Evolutionary conservation across 53 echinoderm and acorn worm genomes (phyloP), one percentile per base, ranked within the genome.

Genomic region (Pentamera pediparva): DNA sequence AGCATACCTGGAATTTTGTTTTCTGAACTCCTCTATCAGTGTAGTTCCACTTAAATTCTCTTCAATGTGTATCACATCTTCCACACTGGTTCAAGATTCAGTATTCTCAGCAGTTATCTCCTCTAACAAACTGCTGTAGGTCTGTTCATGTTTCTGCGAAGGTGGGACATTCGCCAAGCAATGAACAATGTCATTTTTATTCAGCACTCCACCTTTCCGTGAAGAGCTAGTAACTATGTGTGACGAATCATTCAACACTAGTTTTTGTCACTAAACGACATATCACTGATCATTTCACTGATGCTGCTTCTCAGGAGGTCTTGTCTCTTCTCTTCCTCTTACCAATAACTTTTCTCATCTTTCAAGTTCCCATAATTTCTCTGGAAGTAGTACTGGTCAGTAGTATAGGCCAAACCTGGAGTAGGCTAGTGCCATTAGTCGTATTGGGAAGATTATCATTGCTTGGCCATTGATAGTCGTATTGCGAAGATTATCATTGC

Each of bases 41-140:
- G 78, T 22, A 29, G 61, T 62, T 10, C 87, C 87, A 78, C 77
- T 71, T 24, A 39, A 55, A 54, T 82, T 82, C 37, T 82, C 78
- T 2, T 56, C 45, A 53, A 81, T 56, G 60, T 81, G 25, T n/a
- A 86, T 63, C 22, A 81, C 24, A 45, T 86, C 86, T 76, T 80
- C 86, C 35, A 33, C 50, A 61, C 21, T 1, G 25, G 43, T 0
- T 6, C 8, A 4, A 24, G 26, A 1, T 19, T 67, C 43, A 0
- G 27, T 2, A 67, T 67, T 67, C 43, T 67, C 43, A 67, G 69
- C 47, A 12, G 41, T 0, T 2, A 67, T 20, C 11, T 67, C 69
- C 26, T 67, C 24, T 0, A 67, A n/a, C 0, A 67, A 47, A 32
- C 43, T 67, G 43, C 43, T 47, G 27, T 1, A 45, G 22, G 39